phyloP scores from a whole-genome alignment of 1,140 invertebrate species.

The Bombus sylvicola region DNA sequence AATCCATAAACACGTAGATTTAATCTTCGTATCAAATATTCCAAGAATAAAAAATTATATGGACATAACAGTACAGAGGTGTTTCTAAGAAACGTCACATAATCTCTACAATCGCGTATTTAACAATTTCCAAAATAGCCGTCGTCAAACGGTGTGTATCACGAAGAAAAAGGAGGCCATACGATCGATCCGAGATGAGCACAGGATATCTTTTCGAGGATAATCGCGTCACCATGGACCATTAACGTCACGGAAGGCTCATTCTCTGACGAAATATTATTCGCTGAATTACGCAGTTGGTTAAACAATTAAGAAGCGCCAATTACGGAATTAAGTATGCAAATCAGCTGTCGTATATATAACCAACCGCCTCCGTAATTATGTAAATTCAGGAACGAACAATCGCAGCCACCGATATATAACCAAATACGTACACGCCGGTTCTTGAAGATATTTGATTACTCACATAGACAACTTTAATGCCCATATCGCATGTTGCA shows the following conservation, averaged over 20 bases:
- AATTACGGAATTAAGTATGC: slow-evolving; percentile 57
- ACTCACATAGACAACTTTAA: neutral
- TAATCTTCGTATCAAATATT: neutral
- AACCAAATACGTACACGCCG: neutral
- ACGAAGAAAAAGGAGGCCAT: neutral
- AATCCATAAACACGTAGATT: neutral
- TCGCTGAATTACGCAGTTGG: slow-evolving; percentile 24
- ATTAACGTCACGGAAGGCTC: neutral
- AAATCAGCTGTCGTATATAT: slow-evolving; percentile 44
- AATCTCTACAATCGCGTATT: neutral
- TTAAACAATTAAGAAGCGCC: slow-evolving; percentile 54
- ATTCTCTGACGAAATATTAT: neutral
- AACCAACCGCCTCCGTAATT: slow-evolving; percentile 40
- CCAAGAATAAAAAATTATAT: neutral
- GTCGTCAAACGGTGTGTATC: no score
- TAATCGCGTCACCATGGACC: slow-evolving; percentile 6
- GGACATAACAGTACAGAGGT: neutral
- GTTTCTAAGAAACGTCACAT: no score
- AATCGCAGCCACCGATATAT: slow-evolving; percentile 27
- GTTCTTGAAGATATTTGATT: neutral
- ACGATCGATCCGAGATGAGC: neutral
- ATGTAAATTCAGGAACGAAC: slow-evolving; percentile 41
- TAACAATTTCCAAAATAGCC: neutral
- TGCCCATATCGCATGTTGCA: no score
- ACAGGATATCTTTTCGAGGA: neutral